phyloP scores from a whole-genome alignment of 2,797 vertebrate species.

The Chloroceryle amazona region DNA sequence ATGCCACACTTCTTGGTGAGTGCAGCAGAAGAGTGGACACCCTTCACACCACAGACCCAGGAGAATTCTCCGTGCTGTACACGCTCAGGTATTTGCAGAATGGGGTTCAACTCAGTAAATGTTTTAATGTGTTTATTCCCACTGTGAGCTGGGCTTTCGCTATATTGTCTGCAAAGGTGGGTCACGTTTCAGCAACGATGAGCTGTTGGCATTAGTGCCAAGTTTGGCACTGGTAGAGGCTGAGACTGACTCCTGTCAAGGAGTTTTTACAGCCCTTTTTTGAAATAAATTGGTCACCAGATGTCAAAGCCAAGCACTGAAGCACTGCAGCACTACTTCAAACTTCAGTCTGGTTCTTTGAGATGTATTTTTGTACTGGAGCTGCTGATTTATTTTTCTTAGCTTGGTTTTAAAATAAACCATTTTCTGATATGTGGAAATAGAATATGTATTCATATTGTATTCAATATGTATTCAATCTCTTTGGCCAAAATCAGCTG shows the following conservation, averaged over 20 bases:
- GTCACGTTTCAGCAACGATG: neutral
- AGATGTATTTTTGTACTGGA: neutral
- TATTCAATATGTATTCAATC: neutral
- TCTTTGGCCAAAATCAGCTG: neutral
- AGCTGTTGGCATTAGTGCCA: neutral
- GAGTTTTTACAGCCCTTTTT: neutral
- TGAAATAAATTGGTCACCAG: neutral
- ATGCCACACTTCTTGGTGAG: neutral
- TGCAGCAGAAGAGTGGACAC: neutral
- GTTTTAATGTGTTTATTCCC: neutral
- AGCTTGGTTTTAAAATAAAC: neutral
- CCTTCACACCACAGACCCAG: neutral
- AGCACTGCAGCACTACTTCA: neutral
- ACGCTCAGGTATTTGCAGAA: neutral
- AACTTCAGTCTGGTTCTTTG: neutral
- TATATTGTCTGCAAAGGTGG: neutral
- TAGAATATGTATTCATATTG: neutral
- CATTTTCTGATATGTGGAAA: neutral
- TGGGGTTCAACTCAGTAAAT: neutral
- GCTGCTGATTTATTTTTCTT: neutral
- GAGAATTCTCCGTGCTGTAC: neutral
- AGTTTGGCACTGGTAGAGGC: neutral
- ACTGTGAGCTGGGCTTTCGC: neutral
- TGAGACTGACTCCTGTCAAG: neutral
- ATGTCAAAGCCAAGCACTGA: neutral